Evolutionary conservation across 2,797 vertebrate species (phyloP).

Genomic region (Megaceryle alcyon): DNA sequence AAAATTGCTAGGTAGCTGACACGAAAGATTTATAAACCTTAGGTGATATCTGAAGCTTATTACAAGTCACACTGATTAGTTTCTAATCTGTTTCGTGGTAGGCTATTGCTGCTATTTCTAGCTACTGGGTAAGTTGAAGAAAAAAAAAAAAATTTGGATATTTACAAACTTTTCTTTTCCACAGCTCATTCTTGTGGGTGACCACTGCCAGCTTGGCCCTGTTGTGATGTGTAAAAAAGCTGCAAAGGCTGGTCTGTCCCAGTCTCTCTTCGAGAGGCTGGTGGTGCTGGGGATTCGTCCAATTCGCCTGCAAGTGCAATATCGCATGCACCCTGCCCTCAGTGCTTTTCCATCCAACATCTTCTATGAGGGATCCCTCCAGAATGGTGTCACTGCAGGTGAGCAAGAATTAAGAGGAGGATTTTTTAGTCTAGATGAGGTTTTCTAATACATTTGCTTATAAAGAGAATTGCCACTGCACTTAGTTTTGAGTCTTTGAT

Average conservation of each 20-base stretch:
- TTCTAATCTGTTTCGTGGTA: background rate
- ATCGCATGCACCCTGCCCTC: slow-evolving; percentile 98
- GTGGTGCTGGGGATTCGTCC: slow-evolving; percentile 97
- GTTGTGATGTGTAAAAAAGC: slow-evolving; percentile 99
- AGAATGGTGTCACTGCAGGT: slow-evolving; percentile 98
- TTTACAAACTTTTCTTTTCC: background rate
- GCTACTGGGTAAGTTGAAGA: fast-evolving
- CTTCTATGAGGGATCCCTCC: slow-evolving; percentile 97
- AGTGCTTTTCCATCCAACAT: slow-evolving; percentile 99
- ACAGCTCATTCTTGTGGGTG: slow-evolving; percentile 96
- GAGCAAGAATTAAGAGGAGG: background rate
- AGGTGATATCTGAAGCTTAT: background rate
- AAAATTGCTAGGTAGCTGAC: background rate
- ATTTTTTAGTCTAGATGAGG: background rate
- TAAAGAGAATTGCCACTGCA: fast-evolving
- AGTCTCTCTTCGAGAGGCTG: slow-evolving; percentile 95
- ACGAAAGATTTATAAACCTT: background rate
- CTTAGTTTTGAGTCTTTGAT: background rate
- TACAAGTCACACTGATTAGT: background rate
- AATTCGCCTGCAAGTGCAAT: slow-evolving; percentile 97
- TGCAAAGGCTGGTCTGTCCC: slow-evolving; percentile 94
- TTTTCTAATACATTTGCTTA: fast-evolving
- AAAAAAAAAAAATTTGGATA: fast-evolving
- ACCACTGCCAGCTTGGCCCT: slow-evolving; percentile 97
- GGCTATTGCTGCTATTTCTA: fast-evolving